phyloP scores from a whole-genome alignment of 2,888 invertebrate genomes.

The Synanthedon formicaeformis region DNA sequence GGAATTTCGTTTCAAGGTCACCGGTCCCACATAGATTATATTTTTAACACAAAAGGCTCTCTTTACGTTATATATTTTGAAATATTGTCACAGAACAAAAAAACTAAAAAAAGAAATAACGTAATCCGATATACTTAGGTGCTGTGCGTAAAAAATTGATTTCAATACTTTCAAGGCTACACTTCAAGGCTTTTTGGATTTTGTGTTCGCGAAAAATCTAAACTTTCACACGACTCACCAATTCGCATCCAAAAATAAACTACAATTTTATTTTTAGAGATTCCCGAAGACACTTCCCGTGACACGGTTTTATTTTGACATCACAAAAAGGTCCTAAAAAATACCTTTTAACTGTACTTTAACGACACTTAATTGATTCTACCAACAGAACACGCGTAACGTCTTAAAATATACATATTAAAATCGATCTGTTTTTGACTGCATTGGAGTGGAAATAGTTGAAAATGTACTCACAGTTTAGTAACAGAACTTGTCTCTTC shows the following conservation, averaged over 20 bases:
- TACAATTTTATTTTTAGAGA: constrained; percentile 55
- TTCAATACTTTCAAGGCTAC: constrained; percentile 33
- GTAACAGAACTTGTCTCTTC: constrained; percentile 23
- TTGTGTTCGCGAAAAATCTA: constrained; percentile 25
- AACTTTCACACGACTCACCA: constrained; percentile 58
- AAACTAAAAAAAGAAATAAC: not conserved
- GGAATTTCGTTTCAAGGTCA: not conserved
- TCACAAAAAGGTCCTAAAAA: constrained; percentile 19
- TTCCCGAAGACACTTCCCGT: constrained; percentile 33
- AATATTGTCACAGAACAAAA: not conserved
- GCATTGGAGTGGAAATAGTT: constrained; percentile 32
- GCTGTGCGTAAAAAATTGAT: constrained; percentile 10
- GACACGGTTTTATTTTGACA: constrained; percentile 29
- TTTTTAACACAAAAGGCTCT: not conserved
- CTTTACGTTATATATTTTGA: not conserved
- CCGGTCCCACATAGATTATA: not conserved
- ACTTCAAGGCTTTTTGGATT: constrained; percentile 13
- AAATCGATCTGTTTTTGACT: constrained; percentile 35
- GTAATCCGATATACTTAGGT: constrained; percentile 16
- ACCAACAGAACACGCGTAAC: constrained; percentile 29
- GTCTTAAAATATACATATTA: constrained; percentile 16
- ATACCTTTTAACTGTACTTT: constrained; percentile 1
- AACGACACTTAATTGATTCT: constrained; percentile 28
- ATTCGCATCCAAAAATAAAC: constrained; percentile 58
- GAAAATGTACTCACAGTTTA: constrained; percentile 34